A percentile compares a stretch with the other conserved stretches of the same genome.
These are phyloP conservation scores for Botia kubotai DNA, from an alignment of 2,797 vertebrate species.

Conservation along the genomic window DNA sequence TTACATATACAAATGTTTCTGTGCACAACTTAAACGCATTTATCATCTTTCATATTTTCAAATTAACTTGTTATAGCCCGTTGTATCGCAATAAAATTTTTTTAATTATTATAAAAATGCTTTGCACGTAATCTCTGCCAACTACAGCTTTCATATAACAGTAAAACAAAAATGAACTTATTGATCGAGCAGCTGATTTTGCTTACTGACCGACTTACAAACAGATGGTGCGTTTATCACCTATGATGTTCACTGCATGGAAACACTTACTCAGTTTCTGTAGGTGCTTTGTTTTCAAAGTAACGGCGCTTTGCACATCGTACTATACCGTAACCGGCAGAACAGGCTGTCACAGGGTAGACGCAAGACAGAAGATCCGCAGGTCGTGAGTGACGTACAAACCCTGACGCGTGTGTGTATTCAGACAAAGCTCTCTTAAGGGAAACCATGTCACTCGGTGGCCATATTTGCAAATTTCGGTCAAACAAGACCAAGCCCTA, in stretches of 20 bases:
- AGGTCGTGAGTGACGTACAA: conserved; percentile 11
- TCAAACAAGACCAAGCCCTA: too few relatives aligned
- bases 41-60: neutral
- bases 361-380: conserved; percentile 14
- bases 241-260: neutral
- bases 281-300: neutral
- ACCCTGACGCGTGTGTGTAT: conserved; percentile 15
- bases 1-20: neutral
- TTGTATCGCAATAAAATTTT: neutral
- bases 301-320: neutral
- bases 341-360: conserved; percentile 9
- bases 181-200: neutral
- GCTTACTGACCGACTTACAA: neutral
- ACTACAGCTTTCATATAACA: neutral
- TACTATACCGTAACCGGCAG: neutral
- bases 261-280: neutral
- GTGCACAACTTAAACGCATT: neutral
- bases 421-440: neutral
- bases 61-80: neutral
- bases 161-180: neutral
- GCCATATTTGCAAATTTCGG: too few relatives aligned
- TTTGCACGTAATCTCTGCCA: neutral
- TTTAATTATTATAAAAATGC: too few relatives aligned
- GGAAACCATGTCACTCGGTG: too few relatives aligned
- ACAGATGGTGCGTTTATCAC: neutral